Base-by-base conservation (phyloP, 2,888 invertebrate species). In the Meta bourneti region DNA sequence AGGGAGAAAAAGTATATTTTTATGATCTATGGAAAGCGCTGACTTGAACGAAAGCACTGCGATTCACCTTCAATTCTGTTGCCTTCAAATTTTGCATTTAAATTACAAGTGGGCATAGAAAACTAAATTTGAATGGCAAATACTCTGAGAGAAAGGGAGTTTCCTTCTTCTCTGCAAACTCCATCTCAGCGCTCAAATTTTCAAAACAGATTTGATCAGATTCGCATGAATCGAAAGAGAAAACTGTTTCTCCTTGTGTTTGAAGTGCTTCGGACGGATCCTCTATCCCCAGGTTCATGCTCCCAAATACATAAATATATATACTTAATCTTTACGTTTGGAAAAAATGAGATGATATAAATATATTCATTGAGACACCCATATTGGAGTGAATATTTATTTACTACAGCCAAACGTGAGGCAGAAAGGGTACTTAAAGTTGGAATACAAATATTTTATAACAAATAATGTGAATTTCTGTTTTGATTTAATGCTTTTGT, bases 121-220 rank as follows among this genome's bases (percentile, higher is more conserved):
- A 85, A 85, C 71, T 85, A 85, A 61, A 90, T 85, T 79, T 90
- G 90, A 90, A 90, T 69, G 74, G 74, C 90, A 90, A 85, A 85
- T 90, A 80, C 19, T 80, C 54, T 7, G 79, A 78, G 7, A 61
- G 19, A 51, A 85, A 79, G 34, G 69, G 54, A 54, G 54, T 16
- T 79, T 85, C 74, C 34, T 61, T 20, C 16, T 75, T 49, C 69
- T 61, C 16, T 48, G 74, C 85, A 20, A 74, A 61, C 61, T 80
- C 80, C 80, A 52, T 90, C 54, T 71, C 61, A 52, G 74, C 85
- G 20, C 80, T 20, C 79, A 84, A 74, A 74, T 80, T 90, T 90
- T 85, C 74, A 90, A 90, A 85, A 83, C 69, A 75, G 72, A 78
- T 90, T 90, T 85, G 74, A 85, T 90, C 83, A 90, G 34, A 90